These are phyloP conservation scores for Cydia strobilella DNA, from an alignment of 1,140 invertebrate genomes.

Conservation along the genomic window DNA sequence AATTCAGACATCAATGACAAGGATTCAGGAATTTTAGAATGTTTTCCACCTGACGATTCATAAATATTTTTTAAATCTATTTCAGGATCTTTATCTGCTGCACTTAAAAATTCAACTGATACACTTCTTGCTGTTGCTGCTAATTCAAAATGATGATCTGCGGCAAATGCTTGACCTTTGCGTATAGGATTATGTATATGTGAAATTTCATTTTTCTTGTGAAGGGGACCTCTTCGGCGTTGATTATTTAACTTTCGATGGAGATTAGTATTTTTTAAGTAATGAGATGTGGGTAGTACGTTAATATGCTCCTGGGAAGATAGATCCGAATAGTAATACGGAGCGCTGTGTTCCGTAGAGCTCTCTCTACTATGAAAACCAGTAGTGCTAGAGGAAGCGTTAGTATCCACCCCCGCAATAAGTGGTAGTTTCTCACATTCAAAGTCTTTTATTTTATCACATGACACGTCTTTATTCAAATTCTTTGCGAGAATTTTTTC, in stretches of 20 bases:
- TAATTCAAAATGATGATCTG: constrained; percentile 80
- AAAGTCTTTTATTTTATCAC: constrained; percentile 76
- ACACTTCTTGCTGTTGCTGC: constrained; percentile 84
- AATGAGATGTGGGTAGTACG: constrained; percentile 67
- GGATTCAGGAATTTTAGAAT: constrained; percentile 81
- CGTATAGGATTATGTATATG: constrained; percentile 89
- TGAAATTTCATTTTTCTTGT: constrained; percentile 87
- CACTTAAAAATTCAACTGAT: constrained; percentile 84
- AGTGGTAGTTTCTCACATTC: constrained; percentile 66
- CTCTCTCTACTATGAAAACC: constrained; percentile 78
- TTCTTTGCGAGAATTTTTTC: constrained; percentile 67
- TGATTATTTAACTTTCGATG: constrained; percentile 86
- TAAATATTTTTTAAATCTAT: constrained; percentile 90
- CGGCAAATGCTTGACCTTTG: constrained; percentile 63
- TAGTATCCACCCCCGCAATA: constrained; percentile 56
- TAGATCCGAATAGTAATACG: constrained; percentile 94
- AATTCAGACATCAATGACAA: constrained; percentile 73
- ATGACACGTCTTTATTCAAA: constrained; percentile 62
- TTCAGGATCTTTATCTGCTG: constrained; percentile 84
- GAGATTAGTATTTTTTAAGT: constrained; percentile 76
- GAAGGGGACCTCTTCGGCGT: constrained; percentile 77
- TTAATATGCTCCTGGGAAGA: constrained; percentile 80
- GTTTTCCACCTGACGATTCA: constrained; percentile 83
- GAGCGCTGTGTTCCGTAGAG: constrained; percentile 83
- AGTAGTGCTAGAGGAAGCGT: constrained; percentile 60